Evolutionary conservation across 2,888 invertebrate genomes (phyloP).

Genomic region (Tolmerus cingulatus): DNA sequence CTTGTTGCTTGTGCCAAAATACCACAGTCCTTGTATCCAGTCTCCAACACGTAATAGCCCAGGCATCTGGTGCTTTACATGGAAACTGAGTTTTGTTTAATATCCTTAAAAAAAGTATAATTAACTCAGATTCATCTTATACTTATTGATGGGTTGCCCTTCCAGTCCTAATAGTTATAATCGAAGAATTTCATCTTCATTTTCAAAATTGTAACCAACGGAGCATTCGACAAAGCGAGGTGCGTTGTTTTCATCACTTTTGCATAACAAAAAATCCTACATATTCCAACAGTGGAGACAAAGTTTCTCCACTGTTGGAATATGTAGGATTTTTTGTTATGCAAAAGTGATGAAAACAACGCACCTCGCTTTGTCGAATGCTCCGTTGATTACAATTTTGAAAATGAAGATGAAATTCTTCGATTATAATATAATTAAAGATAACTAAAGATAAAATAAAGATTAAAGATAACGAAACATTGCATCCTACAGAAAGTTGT

Average conservation of each 20-base stretch:
- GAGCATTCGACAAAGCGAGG: conserved; percentile 78
- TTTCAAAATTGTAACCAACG: conserved; percentile 83
- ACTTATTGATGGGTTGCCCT: conserved; percentile 63
- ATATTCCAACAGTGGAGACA: conserved; percentile 86
- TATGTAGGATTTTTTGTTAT: conserved; percentile 77
- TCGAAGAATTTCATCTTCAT: conserved; percentile 84
- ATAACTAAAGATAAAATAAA: too few species aligned
- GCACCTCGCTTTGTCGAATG: conserved; percentile 82
- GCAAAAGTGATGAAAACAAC: conserved; percentile 77
- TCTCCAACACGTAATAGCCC: conserved; percentile 88
- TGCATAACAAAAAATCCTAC: conserved; percentile 81
- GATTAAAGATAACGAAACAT: conserved; percentile 82
- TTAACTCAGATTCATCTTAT: neutral
- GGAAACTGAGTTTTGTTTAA: conserved; percentile 34
- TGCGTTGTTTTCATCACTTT: conserved; percentile 77
- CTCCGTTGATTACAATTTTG: conserved; percentile 79
- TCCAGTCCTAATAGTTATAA: conserved; percentile 79
- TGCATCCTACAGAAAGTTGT: conserved; percentile 83
- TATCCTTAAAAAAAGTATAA: neutral
- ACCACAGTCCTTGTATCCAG: conserved; percentile 83
- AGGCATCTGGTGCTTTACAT: conserved; percentile 79
- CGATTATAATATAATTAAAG: too few species aligned
- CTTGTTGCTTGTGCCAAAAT: conserved; percentile 72
- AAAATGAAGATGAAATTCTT: conserved; percentile 84
- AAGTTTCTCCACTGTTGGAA: conserved; percentile 85